Base-by-base conservation (phyloP, 2,113 vertebrate genomes). In the Manacus vitellinus region DNA sequence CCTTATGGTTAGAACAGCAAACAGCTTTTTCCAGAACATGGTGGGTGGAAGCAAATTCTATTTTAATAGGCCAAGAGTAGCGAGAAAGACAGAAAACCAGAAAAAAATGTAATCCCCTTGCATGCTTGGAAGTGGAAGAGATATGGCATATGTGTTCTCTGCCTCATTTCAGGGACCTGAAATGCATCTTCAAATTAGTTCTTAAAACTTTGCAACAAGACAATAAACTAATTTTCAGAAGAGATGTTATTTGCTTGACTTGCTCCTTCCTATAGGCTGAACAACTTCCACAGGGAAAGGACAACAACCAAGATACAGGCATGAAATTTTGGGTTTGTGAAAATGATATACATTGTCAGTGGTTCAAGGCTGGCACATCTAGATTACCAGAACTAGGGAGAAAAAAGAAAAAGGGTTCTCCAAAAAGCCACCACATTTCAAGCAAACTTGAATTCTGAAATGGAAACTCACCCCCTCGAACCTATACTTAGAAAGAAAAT, bases 21-120 rank as follows among this genome's bases (percentile, higher is more conserved):
- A 94, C 77, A 71, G 89, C 72, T 91, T 87, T 93, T 95, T 92
- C 92, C 75, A 97, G 95, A 95, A 97, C 82, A 91, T 77, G 61
- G 92, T 97, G 96, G 93, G 91, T 89, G 93, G 92, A 92, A 93
- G 65, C 49, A 83, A 86, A 82, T 96, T 94, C 88, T 96, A 92
- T 94, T 96, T 95, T 83, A 95, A 95, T 72, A 83, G 78, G 66
- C 68, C 66, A 62, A 88, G 82, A 94, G 82, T 74, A 80, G 91
- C 0, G 1, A 91, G 54, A 95, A 91, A 92, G 71, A 79, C n/a
- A 83, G 70, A 95, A 95, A 85, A 78, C 6, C 31, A 82, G 35
- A 44, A 85, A 88, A 88, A 89, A 76, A 78, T 6, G 3, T 3
- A 79, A 39, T 51, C 33, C 27, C 66, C 21, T n/a, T 85, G 27